phyloP scores from a whole-genome alignment of 1,140 invertebrate species.

The Tenebrio molitor region DNA sequence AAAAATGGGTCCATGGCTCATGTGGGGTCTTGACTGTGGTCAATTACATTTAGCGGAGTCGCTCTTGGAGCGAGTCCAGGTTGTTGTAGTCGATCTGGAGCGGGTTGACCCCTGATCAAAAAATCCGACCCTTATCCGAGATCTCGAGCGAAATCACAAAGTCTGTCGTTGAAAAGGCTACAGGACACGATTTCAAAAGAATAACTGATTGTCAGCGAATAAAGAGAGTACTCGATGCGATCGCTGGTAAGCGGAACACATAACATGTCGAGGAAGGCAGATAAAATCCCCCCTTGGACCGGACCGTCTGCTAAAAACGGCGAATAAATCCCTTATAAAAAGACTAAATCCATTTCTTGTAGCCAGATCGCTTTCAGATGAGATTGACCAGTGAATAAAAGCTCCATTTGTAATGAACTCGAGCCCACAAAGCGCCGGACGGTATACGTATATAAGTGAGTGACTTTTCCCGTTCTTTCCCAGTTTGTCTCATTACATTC shows the following conservation, averaged over 20 bases:
- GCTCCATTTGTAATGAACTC: constrained; percentile 66
- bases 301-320: constrained; percentile 53
- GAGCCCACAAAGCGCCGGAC: constrained; percentile 55
- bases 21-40: constrained; percentile 15
- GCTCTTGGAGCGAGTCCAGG: constrained; percentile 7
- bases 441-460: constrained; percentile 24
- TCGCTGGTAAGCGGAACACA: constrained; percentile 47
- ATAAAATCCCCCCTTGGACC: constrained; percentile 26
- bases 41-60: constrained; percentile 21
- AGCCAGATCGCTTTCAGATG: constrained; percentile 65
- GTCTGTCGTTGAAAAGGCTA: constrained; percentile 61
- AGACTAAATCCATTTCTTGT: constrained; percentile 65
- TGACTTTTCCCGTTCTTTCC: constrained; percentile 22
- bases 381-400: constrained; percentile 66
- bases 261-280: constrained; percentile 21
- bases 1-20: no score
- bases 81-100: constrained; percentile 34
- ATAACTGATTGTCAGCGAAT: constrained; percentile 62
- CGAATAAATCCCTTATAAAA: constrained; percentile 62
- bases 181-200: constrained; percentile 62
- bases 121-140: constrained; percentile 55
- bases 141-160: constrained; percentile 61
- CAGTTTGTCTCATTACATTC: constrained; percentile 37
- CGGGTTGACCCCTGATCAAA: constrained; percentile 43
- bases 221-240: constrained; percentile 50